These are phyloP conservation scores for Drosophila birchii DNA, from an alignment of 2,888 invertebrate genomes.

Conservation along the genomic window DNA sequence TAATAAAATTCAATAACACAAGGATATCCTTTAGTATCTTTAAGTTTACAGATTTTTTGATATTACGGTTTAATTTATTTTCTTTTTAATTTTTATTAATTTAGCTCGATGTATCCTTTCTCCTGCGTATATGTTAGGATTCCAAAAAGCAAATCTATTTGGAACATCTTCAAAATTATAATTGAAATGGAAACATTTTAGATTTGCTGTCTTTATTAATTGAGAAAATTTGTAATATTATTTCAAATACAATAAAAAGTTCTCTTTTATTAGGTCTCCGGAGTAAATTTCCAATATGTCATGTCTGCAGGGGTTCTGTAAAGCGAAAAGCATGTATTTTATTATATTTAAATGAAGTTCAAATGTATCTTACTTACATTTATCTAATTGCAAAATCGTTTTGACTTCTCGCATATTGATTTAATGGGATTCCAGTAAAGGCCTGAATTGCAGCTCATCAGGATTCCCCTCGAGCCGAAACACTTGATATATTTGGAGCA, in stretches of 20 bases:
- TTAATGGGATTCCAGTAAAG: slow-evolving; percentile 30
- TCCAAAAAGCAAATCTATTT: slow-evolving; percentile 65
- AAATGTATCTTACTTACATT: not conserved
- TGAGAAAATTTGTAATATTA: not conserved
- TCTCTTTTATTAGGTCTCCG: not conserved
- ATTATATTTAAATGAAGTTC: not conserved
- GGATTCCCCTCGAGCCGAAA: slow-evolving; percentile 4
- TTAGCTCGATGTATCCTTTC: slow-evolving; percentile 16
- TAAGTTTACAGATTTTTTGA: not conserved
- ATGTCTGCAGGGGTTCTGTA: slow-evolving; percentile 8
- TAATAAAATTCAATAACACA: not conserved
- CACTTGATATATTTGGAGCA: slow-evolving; percentile 29
- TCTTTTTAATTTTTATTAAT: not conserved
- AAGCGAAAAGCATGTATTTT: not conserved
- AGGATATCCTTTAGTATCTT: not conserved
- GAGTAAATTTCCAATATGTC: not conserved
- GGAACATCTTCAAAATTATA: slow-evolving; percentile 53
- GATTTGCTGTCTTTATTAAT: not conserved
- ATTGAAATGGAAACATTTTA: slow-evolving; percentile 3
- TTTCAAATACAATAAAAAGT: not conserved
- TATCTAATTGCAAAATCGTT: slow-evolving; percentile 16
- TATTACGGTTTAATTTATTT: not conserved
- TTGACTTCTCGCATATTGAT: slow-evolving; percentile 14
- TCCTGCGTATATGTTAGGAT: slow-evolving; percentile 44
- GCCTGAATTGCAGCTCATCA: slow-evolving; percentile 27